Evolutionary conservation across 2,113 vertebrate species (phyloP).

Genomic region (Pelvicachromis taeniatus): DNA sequence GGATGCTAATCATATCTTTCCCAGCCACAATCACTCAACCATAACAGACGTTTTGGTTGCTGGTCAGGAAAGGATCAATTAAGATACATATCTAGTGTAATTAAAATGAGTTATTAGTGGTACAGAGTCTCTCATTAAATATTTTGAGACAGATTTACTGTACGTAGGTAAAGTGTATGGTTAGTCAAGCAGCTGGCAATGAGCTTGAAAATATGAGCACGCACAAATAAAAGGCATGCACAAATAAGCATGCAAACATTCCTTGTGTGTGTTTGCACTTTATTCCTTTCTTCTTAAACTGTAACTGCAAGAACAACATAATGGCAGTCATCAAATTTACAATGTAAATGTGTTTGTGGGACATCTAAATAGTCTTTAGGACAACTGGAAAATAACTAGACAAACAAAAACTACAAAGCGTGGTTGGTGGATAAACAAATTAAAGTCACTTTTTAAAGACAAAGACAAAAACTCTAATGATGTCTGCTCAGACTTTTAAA

Average conservation of each 20-base stretch:
- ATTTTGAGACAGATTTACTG: conserved; percentile 25
- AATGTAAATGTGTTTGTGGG: background rate
- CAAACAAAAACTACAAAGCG: conserved; percentile 5
- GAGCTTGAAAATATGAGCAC: background rate
- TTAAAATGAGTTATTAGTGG: background rate
- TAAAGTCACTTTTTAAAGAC: background rate
- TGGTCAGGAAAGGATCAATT: conserved; percentile 27
- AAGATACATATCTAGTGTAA: background rate
- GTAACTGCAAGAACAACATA: background rate
- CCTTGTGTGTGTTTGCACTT: background rate
- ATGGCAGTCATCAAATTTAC: conserved; percentile 10
- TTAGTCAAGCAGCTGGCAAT: background rate
- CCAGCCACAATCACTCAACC: background rate
- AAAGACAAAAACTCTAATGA: background rate
- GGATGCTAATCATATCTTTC: background rate
- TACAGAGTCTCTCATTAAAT: conserved; percentile 25
- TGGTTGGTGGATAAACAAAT: background rate
- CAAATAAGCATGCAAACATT: background rate
- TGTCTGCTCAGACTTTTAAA: background rate
- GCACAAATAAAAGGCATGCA: background rate
- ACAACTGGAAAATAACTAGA: background rate
- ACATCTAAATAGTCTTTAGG: background rate
- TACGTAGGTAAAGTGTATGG: background rate
- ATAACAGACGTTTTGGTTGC: conserved; percentile 10
- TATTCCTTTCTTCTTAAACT: background rate